Base-by-base conservation (phyloP, 2,888 invertebrate species). In the Limnephilus marmoratus region DNA sequence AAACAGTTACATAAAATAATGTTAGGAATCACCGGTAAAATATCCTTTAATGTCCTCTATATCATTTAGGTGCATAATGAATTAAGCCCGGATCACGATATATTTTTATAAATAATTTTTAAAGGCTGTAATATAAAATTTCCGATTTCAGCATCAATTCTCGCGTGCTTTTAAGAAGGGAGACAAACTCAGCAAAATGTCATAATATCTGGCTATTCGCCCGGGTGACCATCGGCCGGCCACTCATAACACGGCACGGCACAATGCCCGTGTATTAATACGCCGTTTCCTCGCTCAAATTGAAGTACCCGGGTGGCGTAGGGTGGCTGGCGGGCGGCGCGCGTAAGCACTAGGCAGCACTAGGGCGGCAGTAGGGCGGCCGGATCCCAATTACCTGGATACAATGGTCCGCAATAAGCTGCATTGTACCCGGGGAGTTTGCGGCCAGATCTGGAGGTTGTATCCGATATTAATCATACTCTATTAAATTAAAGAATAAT, bases 331-430 rank as follows among this genome's bases (percentile, higher is more conserved):
- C 68, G 24, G 68, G n/a, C 24, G 9, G 68, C 68, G 2, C 9
- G 53, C 18, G 53, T 15, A 53, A 18, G 18, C 53, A 53, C 18
- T 41, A 41, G 41, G 41, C 41, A 4, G 41, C 41, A 41, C 7
- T 53, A 18, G 53, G 53, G 68, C 68, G 9, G 41, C 41, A 41
- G 41, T 53, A 18, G 53, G 53, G 68, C 68, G 24, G 24, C 80
- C 34, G 37, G 37, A 15, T 37, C 29, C 68, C 91, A 91, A 91
- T 91, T 91, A 91, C 91, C 91, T 85, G 86, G 80, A 81, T 80
- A 90, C 90, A 90, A 90, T 90, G 85, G 90, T n/a, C 41, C 86
- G 91, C 91, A 91, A 91, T 91, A 91, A 91, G 91, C 91, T 87
- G 34, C 86, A 87, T 91, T 91, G 91, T 91, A 37, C 49, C 41